Evolutionary conservation across 1,140 invertebrate genomes (phyloP).

Genomic region (Aphidius ervi): DNA sequence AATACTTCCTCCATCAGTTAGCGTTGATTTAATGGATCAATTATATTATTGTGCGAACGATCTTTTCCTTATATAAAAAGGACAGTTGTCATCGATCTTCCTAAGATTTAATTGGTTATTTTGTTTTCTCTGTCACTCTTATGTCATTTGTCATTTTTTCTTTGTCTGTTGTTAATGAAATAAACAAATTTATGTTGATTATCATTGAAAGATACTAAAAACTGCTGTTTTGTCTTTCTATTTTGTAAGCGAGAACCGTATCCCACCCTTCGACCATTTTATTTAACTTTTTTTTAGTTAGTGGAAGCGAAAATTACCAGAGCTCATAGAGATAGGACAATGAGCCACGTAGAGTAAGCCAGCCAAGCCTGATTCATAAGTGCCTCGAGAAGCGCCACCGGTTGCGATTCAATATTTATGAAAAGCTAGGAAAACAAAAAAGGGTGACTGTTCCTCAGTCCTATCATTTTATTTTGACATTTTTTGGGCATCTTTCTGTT

Average conservation of each 20-base stretch:
- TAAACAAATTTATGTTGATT: too few relatives aligned
- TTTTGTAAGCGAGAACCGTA: conserved; percentile 26
- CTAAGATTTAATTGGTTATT: too few relatives aligned
- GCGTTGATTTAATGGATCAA: too few relatives aligned
- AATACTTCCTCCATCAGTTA: too few relatives aligned
- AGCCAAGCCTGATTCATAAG: conserved; percentile 34
- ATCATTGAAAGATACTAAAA: too few relatives aligned
- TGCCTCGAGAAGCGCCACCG: conserved; percentile 28
- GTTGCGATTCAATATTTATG: conserved; percentile 49
- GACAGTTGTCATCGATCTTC: too few relatives aligned
- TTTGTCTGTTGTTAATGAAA: too few relatives aligned
- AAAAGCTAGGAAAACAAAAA: conserved; percentile 31
- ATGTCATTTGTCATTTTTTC: too few relatives aligned
- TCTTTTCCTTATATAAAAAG: too few relatives aligned
- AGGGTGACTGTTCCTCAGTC: too few relatives aligned
- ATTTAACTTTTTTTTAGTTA: conserved; percentile 53
- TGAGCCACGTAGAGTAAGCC: conserved; percentile 5
- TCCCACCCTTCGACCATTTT: conserved; percentile 33
- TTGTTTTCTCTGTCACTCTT: too few relatives aligned
- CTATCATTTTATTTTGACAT: conserved; percentile 13
- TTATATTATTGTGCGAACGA: too few relatives aligned
- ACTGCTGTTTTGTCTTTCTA: neutral
- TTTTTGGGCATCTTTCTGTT: conserved; percentile 17
- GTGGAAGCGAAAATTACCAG: conserved; percentile 43
- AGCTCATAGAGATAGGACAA: conserved; percentile 25